These are phyloP conservation scores for Euglossa dilemma DNA, from an alignment of 1,140 invertebrate genomes.

Conservation along the genomic window DNA sequence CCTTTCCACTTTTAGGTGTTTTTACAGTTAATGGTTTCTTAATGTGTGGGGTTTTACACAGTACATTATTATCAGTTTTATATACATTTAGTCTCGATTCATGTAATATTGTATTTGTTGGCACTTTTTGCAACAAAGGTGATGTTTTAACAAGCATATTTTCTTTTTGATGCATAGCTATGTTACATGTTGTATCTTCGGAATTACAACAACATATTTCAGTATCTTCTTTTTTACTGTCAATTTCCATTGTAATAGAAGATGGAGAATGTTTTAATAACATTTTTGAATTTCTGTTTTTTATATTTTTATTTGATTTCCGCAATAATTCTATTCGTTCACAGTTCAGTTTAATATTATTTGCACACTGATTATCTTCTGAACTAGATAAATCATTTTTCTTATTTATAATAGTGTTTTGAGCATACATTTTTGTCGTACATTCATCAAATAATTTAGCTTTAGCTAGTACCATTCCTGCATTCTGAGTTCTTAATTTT, in stretches of 20 bases:
- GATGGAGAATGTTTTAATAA: conserved; percentile 2
- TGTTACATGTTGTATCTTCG: neutral
- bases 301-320: conserved; percentile 60
- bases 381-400: conserved; percentile 26
- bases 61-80: conserved; percentile 59
- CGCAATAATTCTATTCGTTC: conserved; percentile 7
- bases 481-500: conserved; percentile 85
- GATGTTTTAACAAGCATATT: conserved; percentile 50
- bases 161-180: conserved; percentile 60
- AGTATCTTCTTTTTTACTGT: neutral
- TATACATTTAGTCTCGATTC: conserved; percentile 63
- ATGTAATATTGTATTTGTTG: conserved; percentile 32
- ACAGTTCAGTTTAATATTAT: conserved; percentile 12
- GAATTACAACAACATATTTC: conserved; percentile 20
- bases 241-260: conserved; percentile 16
- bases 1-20: conserved; percentile 77
- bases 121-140: conserved; percentile 2
- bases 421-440: conserved; percentile 52
- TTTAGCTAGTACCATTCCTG: conserved; percentile 87
- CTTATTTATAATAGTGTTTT: conserved; percentile 20
- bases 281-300: conserved; percentile 48
- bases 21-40: conserved; percentile 78
- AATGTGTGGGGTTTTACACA: conserved; percentile 78
- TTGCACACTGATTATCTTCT: conserved; percentile 22
- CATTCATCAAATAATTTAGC: conserved; percentile 85